Percentiles rank a stretch among this genome's conserved stretches.
Evolutionary conservation across 2,113 vertebrate species (phyloP).

Genomic region (Protomyctophum bolini): DNA sequence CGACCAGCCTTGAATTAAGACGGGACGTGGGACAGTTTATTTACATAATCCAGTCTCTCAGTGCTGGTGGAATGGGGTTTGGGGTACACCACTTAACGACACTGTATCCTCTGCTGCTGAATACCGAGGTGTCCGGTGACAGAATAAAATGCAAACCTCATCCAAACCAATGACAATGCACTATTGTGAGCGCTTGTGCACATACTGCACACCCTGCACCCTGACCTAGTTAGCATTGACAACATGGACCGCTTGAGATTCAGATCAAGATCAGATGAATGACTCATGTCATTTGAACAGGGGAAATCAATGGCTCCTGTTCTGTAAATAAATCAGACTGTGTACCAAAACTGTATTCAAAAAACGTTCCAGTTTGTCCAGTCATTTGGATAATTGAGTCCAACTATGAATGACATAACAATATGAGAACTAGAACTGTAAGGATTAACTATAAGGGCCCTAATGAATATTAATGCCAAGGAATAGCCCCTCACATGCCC

Average conservation of each 20-base stretch:
- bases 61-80: slow-evolving; percentile 15
- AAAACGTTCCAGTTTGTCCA: too few relatives aligned
- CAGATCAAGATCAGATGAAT: slow-evolving; percentile 32
- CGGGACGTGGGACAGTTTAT: not conserved
- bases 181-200: not conserved
- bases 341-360: too few relatives aligned
- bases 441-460: not conserved
- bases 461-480: too few relatives aligned
- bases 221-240: slow-evolving; percentile 17
- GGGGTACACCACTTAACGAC: not conserved
- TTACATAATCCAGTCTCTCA: slow-evolving; percentile 2
- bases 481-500: not conserved
- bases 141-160: slow-evolving; percentile 28
- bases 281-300: slow-evolving; percentile 6
- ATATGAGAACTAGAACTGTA: slow-evolving; percentile 16
- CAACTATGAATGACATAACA: slow-evolving; percentile 14
- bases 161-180: not conserved
- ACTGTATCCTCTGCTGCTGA: slow-evolving; percentile 4
- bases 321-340: not conserved
- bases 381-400: not conserved
- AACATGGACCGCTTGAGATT: slow-evolving; percentile 11
- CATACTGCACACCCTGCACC: slow-evolving; percentile 1
- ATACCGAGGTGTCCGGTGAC: slow-evolving; percentile 28
- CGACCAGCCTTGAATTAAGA: not conserved
- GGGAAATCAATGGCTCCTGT: not conserved